Conservation (phyloP, 2,888 invertebrate species). For the Liodrosophila aerea region DNA sequence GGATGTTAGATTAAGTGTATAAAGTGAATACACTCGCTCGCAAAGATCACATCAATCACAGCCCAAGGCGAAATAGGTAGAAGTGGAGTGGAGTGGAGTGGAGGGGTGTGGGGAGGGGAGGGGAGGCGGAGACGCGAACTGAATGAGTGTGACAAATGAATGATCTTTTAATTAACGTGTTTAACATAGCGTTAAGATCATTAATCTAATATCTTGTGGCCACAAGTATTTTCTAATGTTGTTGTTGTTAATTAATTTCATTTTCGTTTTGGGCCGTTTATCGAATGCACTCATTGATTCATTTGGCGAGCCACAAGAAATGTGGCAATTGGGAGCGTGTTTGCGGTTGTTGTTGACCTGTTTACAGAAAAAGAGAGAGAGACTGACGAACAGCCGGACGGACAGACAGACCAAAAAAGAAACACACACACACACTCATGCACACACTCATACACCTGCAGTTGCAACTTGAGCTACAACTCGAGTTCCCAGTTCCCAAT, state of each 20-base stretch:
- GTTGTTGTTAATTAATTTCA: constrained; percentile 7
- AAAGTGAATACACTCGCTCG: not conserved
- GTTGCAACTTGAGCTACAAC: constrained; percentile 11
- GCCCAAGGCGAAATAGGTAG: constrained; percentile 8
- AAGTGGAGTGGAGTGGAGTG: not conserved
- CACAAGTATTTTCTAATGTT: not conserved
- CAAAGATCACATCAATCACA: constrained; percentile 35
- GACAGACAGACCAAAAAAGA: too few relatives aligned
- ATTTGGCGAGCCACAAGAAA: constrained; percentile 9
- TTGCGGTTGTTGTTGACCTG: constrained; percentile 40
- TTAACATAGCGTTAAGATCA: constrained; percentile 32
- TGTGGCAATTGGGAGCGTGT: constrained; percentile 38
- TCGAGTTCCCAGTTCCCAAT: constrained; percentile 5
- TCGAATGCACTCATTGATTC: constrained; percentile 5
- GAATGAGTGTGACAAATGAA: constrained; percentile 42
- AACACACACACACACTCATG: constrained; percentile 6
- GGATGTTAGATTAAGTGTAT: too few relatives aligned
- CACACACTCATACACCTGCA: constrained; percentile 12
- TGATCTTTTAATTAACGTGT: constrained; percentile 34
- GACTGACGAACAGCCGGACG: too few relatives aligned
- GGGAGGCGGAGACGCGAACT: too few relatives aligned
- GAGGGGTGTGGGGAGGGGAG: constrained; percentile 36
- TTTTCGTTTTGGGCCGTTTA: not conserved
- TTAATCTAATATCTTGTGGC: constrained; percentile 38
- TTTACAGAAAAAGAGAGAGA: constrained; percentile 30